Conservation (phyloP, 1,140 invertebrate genomes). For the Nephila pilipes region DNA sequence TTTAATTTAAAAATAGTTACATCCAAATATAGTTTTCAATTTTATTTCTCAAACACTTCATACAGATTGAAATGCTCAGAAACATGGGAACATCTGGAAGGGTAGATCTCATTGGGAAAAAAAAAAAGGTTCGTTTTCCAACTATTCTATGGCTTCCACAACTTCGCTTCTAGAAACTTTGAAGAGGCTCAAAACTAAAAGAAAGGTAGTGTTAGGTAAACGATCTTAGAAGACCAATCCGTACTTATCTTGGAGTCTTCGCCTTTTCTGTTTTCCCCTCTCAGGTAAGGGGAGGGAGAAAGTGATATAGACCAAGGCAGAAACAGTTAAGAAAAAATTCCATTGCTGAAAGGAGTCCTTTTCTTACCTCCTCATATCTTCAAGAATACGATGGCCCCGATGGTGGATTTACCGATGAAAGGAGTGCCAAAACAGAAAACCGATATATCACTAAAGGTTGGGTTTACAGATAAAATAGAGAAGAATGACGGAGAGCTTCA, state of each 20-base stretch:
- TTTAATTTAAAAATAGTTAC: not conserved
- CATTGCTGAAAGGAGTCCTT: not conserved
- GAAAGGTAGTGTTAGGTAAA: constrained; percentile 47
- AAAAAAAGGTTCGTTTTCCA: not conserved
- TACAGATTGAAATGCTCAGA: not conserved
- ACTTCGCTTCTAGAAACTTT: not conserved
- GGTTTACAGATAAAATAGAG: not conserved
- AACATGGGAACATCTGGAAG: not conserved
- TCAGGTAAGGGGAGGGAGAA: not conserved
- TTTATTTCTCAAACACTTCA: not conserved
- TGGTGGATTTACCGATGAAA: constrained; percentile 53
- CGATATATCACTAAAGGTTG: constrained; percentile 39
- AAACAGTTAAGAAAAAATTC: constrained; percentile 15
- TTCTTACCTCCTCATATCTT: constrained; percentile 55
- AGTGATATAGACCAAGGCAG: constrained; percentile 49
- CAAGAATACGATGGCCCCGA: constrained; percentile 1
- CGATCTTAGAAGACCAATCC: constrained; percentile 53
- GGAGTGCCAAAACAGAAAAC: constrained; percentile 37
- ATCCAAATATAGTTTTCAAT: not conserved
- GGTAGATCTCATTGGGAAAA: not conserved
- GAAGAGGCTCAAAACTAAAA: not conserved
- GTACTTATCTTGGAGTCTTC: constrained; percentile 49
- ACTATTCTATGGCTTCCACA: not conserved
- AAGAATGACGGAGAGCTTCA: not conserved
- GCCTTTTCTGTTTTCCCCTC: not conserved